Evolutionary conservation across 2,888 invertebrate species (phyloP), one percentile per base, ranked within the genome.

Genomic region (Ophion ellenae): DNA sequence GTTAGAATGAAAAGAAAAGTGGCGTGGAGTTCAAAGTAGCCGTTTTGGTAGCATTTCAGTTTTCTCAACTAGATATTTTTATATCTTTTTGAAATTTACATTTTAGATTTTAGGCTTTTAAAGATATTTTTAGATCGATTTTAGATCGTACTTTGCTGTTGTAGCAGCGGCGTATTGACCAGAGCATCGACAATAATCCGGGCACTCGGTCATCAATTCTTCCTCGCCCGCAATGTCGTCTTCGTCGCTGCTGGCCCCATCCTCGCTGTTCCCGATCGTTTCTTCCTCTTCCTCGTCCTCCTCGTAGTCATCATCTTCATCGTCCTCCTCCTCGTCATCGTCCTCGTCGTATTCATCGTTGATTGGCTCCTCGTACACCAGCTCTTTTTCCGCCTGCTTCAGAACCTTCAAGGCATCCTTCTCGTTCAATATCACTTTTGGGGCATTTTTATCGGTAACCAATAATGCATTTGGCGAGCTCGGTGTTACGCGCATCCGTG

Each of bases 141-240:
- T 4, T 20, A 64, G 70, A 40, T 84, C 88, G 10, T 91, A 93
- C 94, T 90, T 93, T 28, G 94, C 94, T 81, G 92, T 93, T 17
- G 90, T 90, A 67, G 90, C 89, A 87, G 91, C 88, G 70, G 91
- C 90, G 78, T 90, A 93, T 81, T 91, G 91, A 1, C 91, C 92
- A 6, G 86, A 83, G 86, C 94, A 94, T 75, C 89, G 90, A 82
- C 94, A 94, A 63, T 91, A 91, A 85, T 91, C 89, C 20, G 94
- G 94, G 76, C 94, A 94, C 24, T 92, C 89, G 2, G 90, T 89
- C 89, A 90, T 87, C 5, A 91, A 85, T 66, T 92, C 90, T 76
- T 92, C 93, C 5, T 93, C 92, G 36, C 91, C 91, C 1, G 89
- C 89, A 45, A 89, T 84, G 10, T 90, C 90, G 6, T 90, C 89